phyloP scores from a whole-genome alignment of 2,888 invertebrate species.

The Melitaea athalia region DNA sequence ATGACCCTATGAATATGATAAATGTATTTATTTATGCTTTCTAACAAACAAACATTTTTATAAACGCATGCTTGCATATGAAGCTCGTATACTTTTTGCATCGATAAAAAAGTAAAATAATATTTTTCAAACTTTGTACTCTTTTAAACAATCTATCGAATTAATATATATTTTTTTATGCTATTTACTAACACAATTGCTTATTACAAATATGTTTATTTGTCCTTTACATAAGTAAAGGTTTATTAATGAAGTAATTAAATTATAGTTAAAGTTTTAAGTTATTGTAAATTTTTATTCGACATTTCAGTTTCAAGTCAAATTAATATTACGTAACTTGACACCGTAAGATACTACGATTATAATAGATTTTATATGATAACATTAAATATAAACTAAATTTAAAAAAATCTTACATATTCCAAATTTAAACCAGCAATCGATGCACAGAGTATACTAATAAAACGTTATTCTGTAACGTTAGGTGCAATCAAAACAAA shows the following conservation, averaged over 20 bases:
- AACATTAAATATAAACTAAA: too few relatives aligned
- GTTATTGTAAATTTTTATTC: too few relatives aligned
- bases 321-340: too few relatives aligned
- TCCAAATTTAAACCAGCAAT: background rate
- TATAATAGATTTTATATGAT: too few relatives aligned
- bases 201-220: background rate
- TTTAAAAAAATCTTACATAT: too few relatives aligned
- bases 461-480: conserved; percentile 21
- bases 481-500: conserved; percentile 27
- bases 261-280: too few relatives aligned
- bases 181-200: background rate
- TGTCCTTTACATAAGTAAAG: too few relatives aligned
- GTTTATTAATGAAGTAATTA: background rate
- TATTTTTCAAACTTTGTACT: background rate
- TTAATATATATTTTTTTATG: background rate
- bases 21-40: background rate
- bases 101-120: background rate
- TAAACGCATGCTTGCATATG: background rate
- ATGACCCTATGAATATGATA: too few relatives aligned
- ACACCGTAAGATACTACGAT: too few relatives aligned
- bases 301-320: too few relatives aligned
- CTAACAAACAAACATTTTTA: background rate
- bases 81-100: conserved; percentile 4
- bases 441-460: conserved; percentile 2
- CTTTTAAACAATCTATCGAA: background rate